phyloP scores from a whole-genome alignment of 1,140 invertebrate genomes.

The Diabrotica undecimpunctata region DNA sequence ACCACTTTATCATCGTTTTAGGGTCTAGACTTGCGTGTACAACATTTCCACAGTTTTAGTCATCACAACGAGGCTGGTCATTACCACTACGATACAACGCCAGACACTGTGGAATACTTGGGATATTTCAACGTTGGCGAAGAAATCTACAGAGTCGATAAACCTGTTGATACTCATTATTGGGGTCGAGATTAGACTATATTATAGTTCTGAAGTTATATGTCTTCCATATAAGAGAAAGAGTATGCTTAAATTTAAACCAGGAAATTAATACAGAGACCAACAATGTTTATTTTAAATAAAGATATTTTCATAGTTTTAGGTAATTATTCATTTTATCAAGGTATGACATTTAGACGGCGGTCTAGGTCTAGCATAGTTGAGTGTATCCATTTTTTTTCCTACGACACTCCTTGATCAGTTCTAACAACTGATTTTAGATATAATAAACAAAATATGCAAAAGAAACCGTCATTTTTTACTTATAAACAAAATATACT shows the following conservation, averaged over 20 bases:
- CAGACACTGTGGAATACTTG: slow-evolving; percentile 77
- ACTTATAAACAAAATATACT: no score
- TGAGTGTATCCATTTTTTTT: no score
- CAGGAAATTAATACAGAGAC: neutral
- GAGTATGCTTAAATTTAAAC: neutral
- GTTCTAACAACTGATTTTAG: no score
- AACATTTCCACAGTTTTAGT: slow-evolving; percentile 94
- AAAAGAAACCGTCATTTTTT: no score
- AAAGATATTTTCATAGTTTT: neutral
- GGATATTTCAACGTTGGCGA: slow-evolving; percentile 82
- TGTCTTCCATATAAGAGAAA: neutral
- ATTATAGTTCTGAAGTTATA: neutral
- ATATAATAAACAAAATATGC: no score
- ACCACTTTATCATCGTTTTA: slow-evolving; percentile 40
- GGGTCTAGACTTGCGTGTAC: slow-evolving; percentile 83
- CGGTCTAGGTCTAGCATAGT: no score
- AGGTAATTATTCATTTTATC: no score
- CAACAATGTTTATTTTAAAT: neutral
- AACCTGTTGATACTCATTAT: slow-evolving; percentile 56
- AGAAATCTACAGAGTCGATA: slow-evolving; percentile 75
- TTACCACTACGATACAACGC: slow-evolving; percentile 92
- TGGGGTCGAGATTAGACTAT: slow-evolving; percentile 56
- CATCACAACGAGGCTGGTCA: slow-evolving; percentile 86
- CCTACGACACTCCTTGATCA: no score
- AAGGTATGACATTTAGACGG: no score